These are phyloP conservation scores for Semnornis frantzii DNA, from an alignment of 2,113 vertebrate species.

Conservation along the genomic window DNA sequence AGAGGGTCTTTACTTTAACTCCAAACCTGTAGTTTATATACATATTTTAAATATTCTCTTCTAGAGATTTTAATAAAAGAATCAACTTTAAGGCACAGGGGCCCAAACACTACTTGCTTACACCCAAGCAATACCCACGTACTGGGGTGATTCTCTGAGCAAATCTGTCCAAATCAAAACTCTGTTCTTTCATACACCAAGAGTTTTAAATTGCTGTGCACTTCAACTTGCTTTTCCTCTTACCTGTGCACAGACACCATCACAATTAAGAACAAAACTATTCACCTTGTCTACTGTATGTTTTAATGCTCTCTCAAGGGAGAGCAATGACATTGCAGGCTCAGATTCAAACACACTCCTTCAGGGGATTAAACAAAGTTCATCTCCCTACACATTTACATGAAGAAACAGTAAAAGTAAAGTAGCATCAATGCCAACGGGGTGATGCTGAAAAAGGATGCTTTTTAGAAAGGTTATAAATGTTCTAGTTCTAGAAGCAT, in stretches of 20 bases:
- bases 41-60: background rate
- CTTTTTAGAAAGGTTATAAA: background rate
- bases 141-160: constrained; percentile 11
- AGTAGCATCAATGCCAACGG: constrained; percentile 3
- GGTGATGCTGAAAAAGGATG: background rate
- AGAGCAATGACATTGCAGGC: constrained; percentile 18
- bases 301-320: background rate
- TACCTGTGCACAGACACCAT: background rate
- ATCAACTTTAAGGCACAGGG: background rate
- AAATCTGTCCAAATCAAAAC: background rate
- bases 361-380: constrained; percentile 27
- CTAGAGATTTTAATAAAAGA: background rate
- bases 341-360: background rate
- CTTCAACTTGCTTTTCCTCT: background rate
- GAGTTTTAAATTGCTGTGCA: constrained; percentile 7
- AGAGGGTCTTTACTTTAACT: background rate
- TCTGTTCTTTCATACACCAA: background rate
- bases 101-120: background rate
- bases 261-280: constrained; percentile 3
- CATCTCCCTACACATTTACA: background rate
- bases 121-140: background rate
- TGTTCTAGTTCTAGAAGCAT: background rate
- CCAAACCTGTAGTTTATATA: background rate
- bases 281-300: background rate
- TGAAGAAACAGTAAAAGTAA: constrained; percentile 19